Evolutionary conservation across 2,113 vertebrate genomes (phyloP), one percentile per base, ranked within the genome.

Genomic region (Ceyx melanurus): DNA sequence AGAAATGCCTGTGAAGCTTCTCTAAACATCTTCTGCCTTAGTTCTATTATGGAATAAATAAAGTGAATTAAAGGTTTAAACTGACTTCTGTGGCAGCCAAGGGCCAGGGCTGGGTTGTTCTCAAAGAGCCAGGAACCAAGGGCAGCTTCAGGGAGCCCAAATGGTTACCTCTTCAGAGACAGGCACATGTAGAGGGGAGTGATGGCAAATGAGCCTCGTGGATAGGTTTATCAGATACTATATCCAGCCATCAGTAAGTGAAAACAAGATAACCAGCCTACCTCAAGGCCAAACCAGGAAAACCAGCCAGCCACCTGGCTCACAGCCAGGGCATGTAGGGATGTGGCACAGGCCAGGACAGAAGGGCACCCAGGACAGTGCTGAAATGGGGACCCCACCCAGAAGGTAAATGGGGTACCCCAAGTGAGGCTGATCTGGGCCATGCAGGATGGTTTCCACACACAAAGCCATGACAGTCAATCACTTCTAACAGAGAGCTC

Each of bases 131-230:
- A 5, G 10, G 3, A 80, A 35, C 35, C 0, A 1, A 35, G 29
- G 48, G 43, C 26, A 76, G 35, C 33, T 2, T 1, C 22, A 15
- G 6, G 40, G 7, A 43, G 26, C 22, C 19, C 1, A 2, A 3
- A 10, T 31, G 3, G 0, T 26, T 6, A 0, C 50, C 20, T 60
- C 5, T 40, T 25, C 11, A 5, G 11, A 1, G 5, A 25, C 1
- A 1, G 31, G 18, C 8, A 5, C 0, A 0, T 29, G 37, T 17
- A 11, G 37, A 17, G 33, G 9, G 9, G 10, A 1, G 22, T 11
- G 51, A 13, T 50, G 40, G 40, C 25, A 60, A 54, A 66, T 2
- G 9, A 15, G 25, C 21, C n/a, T 57, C 25, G 11, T 5, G 43
- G 29, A 23, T 4, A 3, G 23, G 25, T 18, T 13, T 50, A 23